Base-by-base conservation (phyloP, 2,113 vertebrate species). In the Lepisosteus osseus region DNA sequence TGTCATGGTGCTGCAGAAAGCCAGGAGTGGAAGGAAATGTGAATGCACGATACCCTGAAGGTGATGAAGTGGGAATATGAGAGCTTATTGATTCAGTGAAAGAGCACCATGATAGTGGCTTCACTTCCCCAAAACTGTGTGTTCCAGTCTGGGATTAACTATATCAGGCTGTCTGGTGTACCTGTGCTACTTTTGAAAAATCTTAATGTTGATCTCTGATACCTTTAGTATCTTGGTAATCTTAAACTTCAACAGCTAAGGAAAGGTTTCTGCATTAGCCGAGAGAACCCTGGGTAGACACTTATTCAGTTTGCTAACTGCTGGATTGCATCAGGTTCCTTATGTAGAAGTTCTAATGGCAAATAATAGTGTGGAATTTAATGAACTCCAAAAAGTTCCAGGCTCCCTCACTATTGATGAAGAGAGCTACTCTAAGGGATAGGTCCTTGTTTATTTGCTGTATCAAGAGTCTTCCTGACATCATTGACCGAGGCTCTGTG, bases 11-110 rank as follows among this genome's bases (percentile, higher is more conserved):
- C 56, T 1, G 56, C 56, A 4, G 56, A 59, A 59, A 59, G 7
- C 1, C 56, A 59, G 7, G 4, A 12, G 3, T 6, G 4, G 56
- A 59, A 59, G 57, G 57, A 13, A 59, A 59, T 59, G 11, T 59
- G 14, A 59, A 59, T 59, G n/a, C 57, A 59, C 14, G 57, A 59
- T 59, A 59, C 57, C 57, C 57, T 59, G n/a, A 59, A 59, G 57
- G 57, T 59, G 47, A 5, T 51, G 47, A n/a, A 15, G 13, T 13
- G 57, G n/a, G n/a, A 7, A 59, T n/a, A 59, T 13, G 4, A 13
- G n/a, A 59, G 57, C 57, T 59, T 12, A 59, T 59, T 6, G n/a
- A 8, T 5, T 59, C 12, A 11, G 14, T 59, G 57, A 13, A 59
- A n/a, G 57, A 59, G 57, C 14, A 13, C 57, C 1, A 6, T 59